These are phyloP conservation scores for Eptesicus fuscus DNA, from an alignment of 2,113 vertebrate genomes.

Conservation along the genomic window DNA sequence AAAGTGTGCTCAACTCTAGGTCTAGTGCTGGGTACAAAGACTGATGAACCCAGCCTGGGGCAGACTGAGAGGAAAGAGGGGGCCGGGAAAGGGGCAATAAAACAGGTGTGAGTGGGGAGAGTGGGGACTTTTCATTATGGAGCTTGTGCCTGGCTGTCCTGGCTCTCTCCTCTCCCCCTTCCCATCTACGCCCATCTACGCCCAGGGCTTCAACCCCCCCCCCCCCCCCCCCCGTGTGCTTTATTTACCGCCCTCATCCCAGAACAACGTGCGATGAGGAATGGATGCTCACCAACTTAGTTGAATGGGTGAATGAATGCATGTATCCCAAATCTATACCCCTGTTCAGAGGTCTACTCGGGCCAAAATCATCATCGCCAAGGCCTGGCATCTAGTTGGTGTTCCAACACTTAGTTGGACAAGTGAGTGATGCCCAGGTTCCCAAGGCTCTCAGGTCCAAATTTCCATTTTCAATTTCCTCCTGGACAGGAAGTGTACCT, in stretches of 20 bases:
- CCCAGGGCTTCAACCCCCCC: not conserved
- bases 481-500: not conserved
- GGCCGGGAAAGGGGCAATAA: not conserved
- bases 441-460: not conserved
- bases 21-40: not conserved
- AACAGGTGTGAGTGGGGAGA: not conserved
- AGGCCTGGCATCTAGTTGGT: not conserved
- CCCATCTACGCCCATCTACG: not conserved
- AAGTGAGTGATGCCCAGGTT: not conserved
- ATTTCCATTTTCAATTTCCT: not conserved
- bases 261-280: not conserved
- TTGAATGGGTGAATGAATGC: not conserved
- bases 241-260: not conserved
- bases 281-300: not conserved
- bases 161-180: not conserved
- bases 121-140: not conserved
- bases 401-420: not conserved
- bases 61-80: not conserved
- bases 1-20: not conserved
- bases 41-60: not conserved
- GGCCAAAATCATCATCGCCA: not conserved
- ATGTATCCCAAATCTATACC: not conserved
- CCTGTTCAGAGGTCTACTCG: not conserved
- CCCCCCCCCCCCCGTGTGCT: not conserved
- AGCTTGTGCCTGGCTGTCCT: not conserved